Conservation (phyloP, 2,113 vertebrate genomes). For the Mastomys coucha region DNA sequence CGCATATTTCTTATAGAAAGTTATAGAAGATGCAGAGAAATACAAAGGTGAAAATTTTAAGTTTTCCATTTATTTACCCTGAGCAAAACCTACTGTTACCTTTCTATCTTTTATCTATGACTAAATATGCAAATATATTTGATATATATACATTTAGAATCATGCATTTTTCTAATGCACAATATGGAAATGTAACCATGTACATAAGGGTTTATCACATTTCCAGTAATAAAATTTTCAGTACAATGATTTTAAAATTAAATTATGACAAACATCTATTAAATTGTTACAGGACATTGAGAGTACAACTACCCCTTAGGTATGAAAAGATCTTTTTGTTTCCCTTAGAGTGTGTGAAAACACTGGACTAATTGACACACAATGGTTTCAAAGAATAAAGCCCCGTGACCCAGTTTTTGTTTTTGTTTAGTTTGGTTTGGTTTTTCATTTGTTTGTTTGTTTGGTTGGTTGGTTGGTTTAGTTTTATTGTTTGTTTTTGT, state of each 20-base stretch:
- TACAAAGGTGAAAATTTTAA: not conserved
- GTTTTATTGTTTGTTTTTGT: constrained; percentile 5
- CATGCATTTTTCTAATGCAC: not conserved
- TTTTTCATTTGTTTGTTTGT: not conserved
- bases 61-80: not conserved
- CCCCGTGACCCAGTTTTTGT: not conserved
- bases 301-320: constrained; percentile 43
- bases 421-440: not conserved
- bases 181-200: constrained; percentile 59
- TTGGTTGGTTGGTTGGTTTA: not conserved
- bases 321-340: constrained; percentile 67
- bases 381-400: constrained; percentile 69
- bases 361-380: constrained; percentile 72
- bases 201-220: constrained; percentile 23
- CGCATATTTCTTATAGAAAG: not conserved
- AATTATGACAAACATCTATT: constrained; percentile 34
- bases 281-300: not conserved
- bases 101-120: not conserved
- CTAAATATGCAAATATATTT: not conserved
- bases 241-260: constrained; percentile 22
- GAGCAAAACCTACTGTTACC: not conserved
- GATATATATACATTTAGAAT: not conserved
- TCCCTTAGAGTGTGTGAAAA: constrained; percentile 71
- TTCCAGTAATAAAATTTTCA: constrained; percentile 3
- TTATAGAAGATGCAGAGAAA: not conserved